These are phyloP conservation scores for Nephila pilipes DNA, from an alignment of 1,140 invertebrate genomes.

Conservation along the genomic window DNA sequence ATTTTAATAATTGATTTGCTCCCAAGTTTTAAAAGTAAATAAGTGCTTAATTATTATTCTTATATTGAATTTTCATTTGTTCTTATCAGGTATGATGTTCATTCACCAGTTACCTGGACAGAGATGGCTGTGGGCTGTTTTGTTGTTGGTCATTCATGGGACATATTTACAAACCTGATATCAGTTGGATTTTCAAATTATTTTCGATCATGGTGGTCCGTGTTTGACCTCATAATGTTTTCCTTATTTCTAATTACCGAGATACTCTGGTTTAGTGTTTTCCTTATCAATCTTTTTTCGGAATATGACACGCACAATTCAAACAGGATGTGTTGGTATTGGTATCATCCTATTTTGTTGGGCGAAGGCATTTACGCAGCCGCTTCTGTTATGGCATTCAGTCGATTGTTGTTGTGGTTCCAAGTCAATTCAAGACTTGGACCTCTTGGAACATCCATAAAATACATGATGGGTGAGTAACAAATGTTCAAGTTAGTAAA, in stretches of 20 bases:
- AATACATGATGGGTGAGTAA: slow-evolving; percentile 73
- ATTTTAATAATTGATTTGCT: too few relatives aligned
- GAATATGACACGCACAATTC: slow-evolving; percentile 11
- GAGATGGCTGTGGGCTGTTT: slow-evolving; percentile 72
- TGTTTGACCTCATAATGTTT: slow-evolving; percentile 76
- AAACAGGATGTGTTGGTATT: slow-evolving; percentile 72
- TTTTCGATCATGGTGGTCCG: slow-evolving; percentile 76
- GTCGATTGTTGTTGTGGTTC: slow-evolving; percentile 83
- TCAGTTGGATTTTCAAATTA: slow-evolving; percentile 69
- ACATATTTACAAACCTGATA: slow-evolving; percentile 64
- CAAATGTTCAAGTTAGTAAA: not conserved
- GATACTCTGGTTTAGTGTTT: slow-evolving; percentile 73
- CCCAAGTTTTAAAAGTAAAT: too few relatives aligned
- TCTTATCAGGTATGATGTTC: slow-evolving; percentile 58
- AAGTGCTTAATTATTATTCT: too few relatives aligned
- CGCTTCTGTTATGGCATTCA: slow-evolving; percentile 77
- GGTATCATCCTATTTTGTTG: slow-evolving; percentile 77
- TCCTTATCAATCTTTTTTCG: slow-evolving; percentile 4
- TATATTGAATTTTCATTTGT: not conserved
- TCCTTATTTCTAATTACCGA: slow-evolving; percentile 73
- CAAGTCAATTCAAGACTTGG: slow-evolving; percentile 84
- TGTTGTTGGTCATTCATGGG: slow-evolving; percentile 73
- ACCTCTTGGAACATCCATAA: slow-evolving; percentile 81
- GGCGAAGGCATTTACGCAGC: slow-evolving; percentile 77
- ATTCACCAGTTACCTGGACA: slow-evolving; percentile 72